Conservation (phyloP, 2,797 vertebrate species). For the Pagetopsis macropterus region DNA sequence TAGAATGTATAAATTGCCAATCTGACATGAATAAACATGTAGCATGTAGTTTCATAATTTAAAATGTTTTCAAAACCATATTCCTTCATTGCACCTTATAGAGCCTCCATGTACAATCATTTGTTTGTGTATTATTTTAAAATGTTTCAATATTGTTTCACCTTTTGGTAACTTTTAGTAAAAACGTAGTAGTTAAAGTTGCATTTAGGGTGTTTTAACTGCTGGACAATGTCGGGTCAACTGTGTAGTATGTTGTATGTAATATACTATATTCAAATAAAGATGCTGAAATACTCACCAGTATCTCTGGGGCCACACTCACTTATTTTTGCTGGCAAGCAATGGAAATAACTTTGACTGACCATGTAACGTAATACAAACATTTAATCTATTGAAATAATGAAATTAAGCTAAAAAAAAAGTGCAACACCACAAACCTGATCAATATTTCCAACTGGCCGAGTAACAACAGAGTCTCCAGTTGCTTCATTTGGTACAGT, state of each 20-base stretch:
- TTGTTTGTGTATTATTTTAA: too few relatives aligned
- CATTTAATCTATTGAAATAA: neutral
- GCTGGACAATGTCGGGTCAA: neutral
- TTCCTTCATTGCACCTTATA: too few relatives aligned
- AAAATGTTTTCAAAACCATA: too few relatives aligned
- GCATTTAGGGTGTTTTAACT: neutral
- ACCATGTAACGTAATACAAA: neutral
- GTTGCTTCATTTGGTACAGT: too few relatives aligned
- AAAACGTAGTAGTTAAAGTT: neutral
- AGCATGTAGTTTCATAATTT: too few relatives aligned
- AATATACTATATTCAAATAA: neutral
- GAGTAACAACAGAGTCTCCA: neutral
- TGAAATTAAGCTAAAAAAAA: neutral
- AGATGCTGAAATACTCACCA: neutral
- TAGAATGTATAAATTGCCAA: neutral
- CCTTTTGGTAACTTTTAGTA: neutral
- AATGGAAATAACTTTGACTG: neutral
- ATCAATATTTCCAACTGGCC: neutral
- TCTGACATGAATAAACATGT: neutral
- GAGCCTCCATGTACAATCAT: too few relatives aligned
- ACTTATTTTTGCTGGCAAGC: neutral
- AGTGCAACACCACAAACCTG: neutral
- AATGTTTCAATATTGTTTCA: too few relatives aligned
- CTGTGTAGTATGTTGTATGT: neutral
- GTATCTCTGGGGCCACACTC: neutral